Base-by-base conservation (phyloP, 2,113 vertebrate species). In the Haemorhous mexicanus region DNA sequence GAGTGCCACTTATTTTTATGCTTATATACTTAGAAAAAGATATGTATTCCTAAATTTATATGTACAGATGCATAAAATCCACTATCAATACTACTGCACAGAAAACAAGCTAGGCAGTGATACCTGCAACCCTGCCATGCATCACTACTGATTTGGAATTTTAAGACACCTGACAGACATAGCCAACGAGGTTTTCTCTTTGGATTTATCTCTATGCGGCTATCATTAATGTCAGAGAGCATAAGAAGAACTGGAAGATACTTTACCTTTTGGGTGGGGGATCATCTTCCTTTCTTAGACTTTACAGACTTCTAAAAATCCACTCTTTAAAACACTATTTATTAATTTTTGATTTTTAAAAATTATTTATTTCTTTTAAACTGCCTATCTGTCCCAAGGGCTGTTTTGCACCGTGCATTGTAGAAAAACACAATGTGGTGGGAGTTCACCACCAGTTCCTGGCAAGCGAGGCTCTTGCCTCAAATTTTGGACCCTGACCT, bases 401-500 rank as follows among this genome's bases (percentile, higher is more conserved):
- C 18, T 0, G 0, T 28, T 41, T 50, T 41, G 18, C 19, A 46
- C 35, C 26, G 4, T 6, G 33, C 3, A 3, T 17, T 56, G 37
- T 52, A 49, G 20, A 52, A 26, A 78, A 13, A 0, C 11, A 12
- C 1, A 1, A 37, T 37, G 22, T 15, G 3, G 4, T 8, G 22
- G 6, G 16, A 50, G 3, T 5, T 49, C 5, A 11, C 7, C 7
- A 4, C n/a, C 9, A 9, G 41, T 39, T 39, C 14, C n/a, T 18
- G 14, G 22, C 32, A 18, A 62, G 11, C 0, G 0, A 35, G 11
- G 4, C 2, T 39, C 23, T 28, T 4, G 0, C 21, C 6, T 33
- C 14, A 30, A 11, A 32, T 13, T 7, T 9, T 8, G 5, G 28
- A 27, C 32, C 10, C 28, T 24, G 5, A 13, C 27, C 46, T 50